Evolutionary conservation across 2,888 invertebrate genomes (phyloP).

Genomic region (Cylloceria caligata): DNA sequence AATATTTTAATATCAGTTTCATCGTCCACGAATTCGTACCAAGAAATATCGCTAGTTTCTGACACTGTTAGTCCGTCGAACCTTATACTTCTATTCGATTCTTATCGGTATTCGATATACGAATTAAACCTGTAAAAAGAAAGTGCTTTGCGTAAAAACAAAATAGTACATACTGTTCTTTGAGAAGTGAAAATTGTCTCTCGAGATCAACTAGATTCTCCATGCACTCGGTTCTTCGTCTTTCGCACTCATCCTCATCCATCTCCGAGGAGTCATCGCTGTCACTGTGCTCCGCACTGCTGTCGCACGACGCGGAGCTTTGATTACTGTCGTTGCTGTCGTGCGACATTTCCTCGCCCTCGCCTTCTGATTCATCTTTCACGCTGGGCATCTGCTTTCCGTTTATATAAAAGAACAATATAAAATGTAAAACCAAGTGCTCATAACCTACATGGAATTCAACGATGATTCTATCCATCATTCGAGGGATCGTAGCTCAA

Average conservation of each 20-base stretch:
- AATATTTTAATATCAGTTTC: conserved; percentile 55
- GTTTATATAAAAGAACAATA: neutral
- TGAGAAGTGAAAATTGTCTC: conserved; percentile 93
- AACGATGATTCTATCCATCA: neutral
- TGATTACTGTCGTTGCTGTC: conserved; percentile 83
- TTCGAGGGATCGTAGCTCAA: neutral
- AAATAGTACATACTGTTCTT: conserved; percentile 89
- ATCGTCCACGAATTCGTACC: too few relatives aligned
- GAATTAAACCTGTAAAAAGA: too few relatives aligned
- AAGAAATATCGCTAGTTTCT: too few relatives aligned
- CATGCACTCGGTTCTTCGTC: conserved; percentile 92
- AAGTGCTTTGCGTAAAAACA: too few relatives aligned
- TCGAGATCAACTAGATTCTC: conserved; percentile 95
- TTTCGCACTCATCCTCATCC: conserved; percentile 96
- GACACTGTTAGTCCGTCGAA: too few relatives aligned
- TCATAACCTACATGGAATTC: conserved; percentile 18
- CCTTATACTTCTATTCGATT: too few relatives aligned
- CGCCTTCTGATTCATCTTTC: conserved; percentile 83
- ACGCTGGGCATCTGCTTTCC: conserved; percentile 81
- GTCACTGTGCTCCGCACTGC: conserved; percentile 91
- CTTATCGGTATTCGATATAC: too few relatives aligned
- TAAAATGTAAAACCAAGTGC: neutral
- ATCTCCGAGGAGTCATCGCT: conserved; percentile 95
- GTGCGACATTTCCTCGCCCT: conserved; percentile 84
- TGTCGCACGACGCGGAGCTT: conserved; percentile 86